Evolutionary conservation across 2,113 vertebrate species (phyloP).

Genomic region (Zosterops borbonicus): DNA sequence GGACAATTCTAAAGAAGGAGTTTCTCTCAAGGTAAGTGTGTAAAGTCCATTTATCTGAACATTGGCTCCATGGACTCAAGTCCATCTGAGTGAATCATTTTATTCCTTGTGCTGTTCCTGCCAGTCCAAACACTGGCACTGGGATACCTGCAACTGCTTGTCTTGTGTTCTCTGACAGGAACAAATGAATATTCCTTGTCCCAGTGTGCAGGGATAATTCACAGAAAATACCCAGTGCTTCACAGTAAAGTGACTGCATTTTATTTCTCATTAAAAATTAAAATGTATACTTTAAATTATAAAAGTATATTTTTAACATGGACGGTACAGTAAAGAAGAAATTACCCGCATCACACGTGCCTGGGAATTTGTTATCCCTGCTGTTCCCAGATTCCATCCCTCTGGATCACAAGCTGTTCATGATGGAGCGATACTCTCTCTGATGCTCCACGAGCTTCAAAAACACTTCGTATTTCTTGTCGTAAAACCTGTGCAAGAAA

Average conservation of each 20-base stretch:
- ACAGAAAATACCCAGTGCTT: background rate
- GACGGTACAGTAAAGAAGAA: background rate
- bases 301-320: background rate
- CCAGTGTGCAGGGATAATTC: background rate
- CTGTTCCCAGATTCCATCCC: background rate
- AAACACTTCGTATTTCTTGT: constrained; percentile 91
- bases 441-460: constrained; percentile 87
- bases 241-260: background rate
- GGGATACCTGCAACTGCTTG: background rate
- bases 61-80: accelerated
- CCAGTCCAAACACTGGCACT: background rate
- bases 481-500: constrained; percentile 83
- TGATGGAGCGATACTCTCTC: constrained; percentile 86
- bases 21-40: background rate
- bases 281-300: background rate
- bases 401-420: constrained; percentile 67
- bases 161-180: background rate
- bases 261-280: constrained; percentile 36
- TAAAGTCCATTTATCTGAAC: background rate
- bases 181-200: background rate
- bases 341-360: background rate
- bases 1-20: background rate
- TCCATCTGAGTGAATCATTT: accelerated
- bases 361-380: background rate
- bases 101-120: background rate